Evolutionary conservation across 2,113 vertebrate genomes (phyloP), one percentile per base, ranked within the genome.

Genomic region (Cebus imitator): DNA sequence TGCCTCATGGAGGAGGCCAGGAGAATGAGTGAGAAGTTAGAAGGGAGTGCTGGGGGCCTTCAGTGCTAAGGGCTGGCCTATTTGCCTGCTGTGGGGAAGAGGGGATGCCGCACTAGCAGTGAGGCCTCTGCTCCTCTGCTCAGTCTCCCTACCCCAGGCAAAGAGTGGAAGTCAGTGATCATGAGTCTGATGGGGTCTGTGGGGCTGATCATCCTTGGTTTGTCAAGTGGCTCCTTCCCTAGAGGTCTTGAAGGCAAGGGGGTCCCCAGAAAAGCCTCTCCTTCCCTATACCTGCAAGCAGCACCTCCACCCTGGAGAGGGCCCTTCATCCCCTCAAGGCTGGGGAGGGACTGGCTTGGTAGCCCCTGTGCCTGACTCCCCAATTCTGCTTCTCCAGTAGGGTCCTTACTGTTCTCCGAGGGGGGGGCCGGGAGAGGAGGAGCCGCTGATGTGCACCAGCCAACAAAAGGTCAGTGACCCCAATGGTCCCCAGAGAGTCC

Each of bases 361-460:
- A 68, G 87, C 48, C 83, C 84, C n/a, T 78, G 89, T 91, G 83
- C 96, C 97, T 98, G 97, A 97, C 95, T 94, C 97, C 97, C 97
- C 98, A 97, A 97, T 98, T 98, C 98, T 98, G 97, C 97, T 98
- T 98, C 97, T 98, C 97, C 98, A 98, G 98, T 98, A 98, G 98
- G 98, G 97, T 98, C 98, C 97, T 97, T 98, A 98, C 98, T 98
- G 96, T 98, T 98, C 98, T 98, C 98, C 97, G 98, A 98, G 98
- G 98, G 98, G 98, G 98, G 98, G 98, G 97, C 98, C 98, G 98
- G 98, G 97, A 98, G 98, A 98, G 97, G 97, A 98, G 97, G 97
- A 98, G 97, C 98, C 98, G 37, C 98, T 95, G 98, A 98, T 90
- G 98, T 98, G 96, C 98, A 98, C 92, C 98, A 98, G 97, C 88